phyloP scores from a whole-genome alignment of 2,888 invertebrate species.

The Lepetodrilus schrolli region DNA sequence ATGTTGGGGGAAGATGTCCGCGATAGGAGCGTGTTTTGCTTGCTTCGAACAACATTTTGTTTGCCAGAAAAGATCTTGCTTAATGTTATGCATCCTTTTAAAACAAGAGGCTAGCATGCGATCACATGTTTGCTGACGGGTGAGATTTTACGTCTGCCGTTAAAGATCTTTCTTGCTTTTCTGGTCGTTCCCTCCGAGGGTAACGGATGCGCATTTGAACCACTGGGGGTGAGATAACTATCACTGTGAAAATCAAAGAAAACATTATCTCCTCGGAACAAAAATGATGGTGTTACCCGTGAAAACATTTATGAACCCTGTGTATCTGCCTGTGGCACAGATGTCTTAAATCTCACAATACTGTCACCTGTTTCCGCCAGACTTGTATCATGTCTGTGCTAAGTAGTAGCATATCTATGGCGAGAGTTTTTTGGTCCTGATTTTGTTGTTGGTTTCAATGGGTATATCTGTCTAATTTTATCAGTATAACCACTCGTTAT shows the following conservation, averaged over 20 bases:
- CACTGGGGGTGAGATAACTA: too few species aligned
- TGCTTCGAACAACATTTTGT: conserved; percentile 14
- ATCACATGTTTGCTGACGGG: not conserved
- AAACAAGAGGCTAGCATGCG: not conserved
- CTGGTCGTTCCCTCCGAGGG: not conserved
- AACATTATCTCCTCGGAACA: conserved; percentile 16
- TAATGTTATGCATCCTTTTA: conserved; percentile 26
- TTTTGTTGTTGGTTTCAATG: too few species aligned
- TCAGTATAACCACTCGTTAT: too few species aligned
- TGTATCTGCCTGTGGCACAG: not conserved
- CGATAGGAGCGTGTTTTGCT: conserved; percentile 24
- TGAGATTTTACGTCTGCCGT: not conserved
- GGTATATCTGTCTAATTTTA: too few species aligned
- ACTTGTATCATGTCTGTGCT: too few species aligned
- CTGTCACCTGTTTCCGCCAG: too few species aligned
- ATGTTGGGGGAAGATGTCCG: conserved; percentile 21
- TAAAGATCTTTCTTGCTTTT: not conserved
- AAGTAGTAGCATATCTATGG: too few species aligned
- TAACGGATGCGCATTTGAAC: not conserved
- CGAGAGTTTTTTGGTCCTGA: too few species aligned
- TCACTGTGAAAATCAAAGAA: conserved; percentile 15
- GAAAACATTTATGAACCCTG: conserved; percentile 15
- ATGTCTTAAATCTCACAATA: not conserved
- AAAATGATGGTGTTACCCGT: conserved; percentile 10
- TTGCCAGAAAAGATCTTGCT: conserved; percentile 15